These are phyloP conservation scores for Crotophaga sulcirostris DNA, from an alignment of 2,113 vertebrate species.

Conservation along the genomic window DNA sequence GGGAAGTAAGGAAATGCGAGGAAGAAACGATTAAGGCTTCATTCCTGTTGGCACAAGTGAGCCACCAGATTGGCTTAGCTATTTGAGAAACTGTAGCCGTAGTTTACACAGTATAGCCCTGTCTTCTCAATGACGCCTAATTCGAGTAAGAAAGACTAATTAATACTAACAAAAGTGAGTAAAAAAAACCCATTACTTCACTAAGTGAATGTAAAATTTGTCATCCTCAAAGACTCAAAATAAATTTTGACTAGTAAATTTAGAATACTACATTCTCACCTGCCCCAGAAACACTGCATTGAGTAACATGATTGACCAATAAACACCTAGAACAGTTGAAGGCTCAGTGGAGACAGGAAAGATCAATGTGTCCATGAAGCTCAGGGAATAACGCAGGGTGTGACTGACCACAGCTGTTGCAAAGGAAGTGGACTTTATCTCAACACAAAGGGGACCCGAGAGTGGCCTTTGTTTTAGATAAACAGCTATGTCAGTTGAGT, in stretches of 20 bases:
- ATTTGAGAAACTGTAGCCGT: not conserved
- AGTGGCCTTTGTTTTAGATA: not conserved
- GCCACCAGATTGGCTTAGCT: not conserved
- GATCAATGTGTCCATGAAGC: not conserved
- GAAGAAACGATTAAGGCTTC: not conserved
- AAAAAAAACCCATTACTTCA: not conserved
- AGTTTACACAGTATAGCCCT: not conserved
- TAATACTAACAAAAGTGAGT: not conserved
- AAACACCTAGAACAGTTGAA: not conserved
- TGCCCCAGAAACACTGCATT: not conserved
- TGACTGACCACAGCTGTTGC: not conserved
- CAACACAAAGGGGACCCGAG: not conserved
- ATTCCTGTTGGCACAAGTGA: not conserved
- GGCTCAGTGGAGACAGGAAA: not conserved
- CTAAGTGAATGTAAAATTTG: not conserved
- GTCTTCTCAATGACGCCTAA: not conserved
- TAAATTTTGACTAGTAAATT: not conserved
- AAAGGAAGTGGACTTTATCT: not conserved
- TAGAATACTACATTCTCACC: not conserved
- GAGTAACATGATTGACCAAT: not conserved
- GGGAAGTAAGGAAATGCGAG: not conserved
- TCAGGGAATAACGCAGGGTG: not conserved
- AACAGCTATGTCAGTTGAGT: not conserved
- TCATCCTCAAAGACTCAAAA: not conserved
- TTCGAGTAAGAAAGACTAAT: not conserved